Evolutionary conservation across 2,113 vertebrate species (phyloP).

Genomic region (Passer montanus): DNA sequence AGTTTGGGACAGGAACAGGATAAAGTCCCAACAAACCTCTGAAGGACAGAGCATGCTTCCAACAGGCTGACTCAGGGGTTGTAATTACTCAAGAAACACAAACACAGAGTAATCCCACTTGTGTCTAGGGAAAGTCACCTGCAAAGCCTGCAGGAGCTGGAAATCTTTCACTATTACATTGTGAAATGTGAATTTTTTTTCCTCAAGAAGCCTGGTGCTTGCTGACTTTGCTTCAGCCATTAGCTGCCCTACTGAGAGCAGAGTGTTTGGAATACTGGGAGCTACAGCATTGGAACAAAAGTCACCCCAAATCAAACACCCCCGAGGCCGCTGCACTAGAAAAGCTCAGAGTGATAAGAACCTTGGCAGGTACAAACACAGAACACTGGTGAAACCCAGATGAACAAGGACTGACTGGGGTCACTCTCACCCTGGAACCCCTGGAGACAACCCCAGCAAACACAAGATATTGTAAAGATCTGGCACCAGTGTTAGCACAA

Average conservation of each 20-base stretch:
- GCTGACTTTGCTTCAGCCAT: background rate
- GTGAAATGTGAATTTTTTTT: background rate
- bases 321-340: background rate
- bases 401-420: fast-evolving
- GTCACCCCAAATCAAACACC: background rate
- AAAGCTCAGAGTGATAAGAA: background rate
- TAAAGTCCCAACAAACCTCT: background rate
- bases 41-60: background rate
- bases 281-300: background rate
- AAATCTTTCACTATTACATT: background rate
- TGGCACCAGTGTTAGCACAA: background rate
- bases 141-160: background rate
- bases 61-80: background rate
- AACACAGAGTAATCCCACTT: background rate
- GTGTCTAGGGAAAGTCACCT: background rate
- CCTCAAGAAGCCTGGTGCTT: background rate
- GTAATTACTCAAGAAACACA: background rate
- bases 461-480: background rate
- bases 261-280: background rate
- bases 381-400: background rate
- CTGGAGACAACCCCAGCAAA: background rate
- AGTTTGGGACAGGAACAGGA: background rate
- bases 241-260: background rate
- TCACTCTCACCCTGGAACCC: background rate
- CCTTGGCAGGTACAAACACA: background rate